Conservation (phyloP, 1,140 invertebrate genomes). For the Ceratina calcarata region DNA sequence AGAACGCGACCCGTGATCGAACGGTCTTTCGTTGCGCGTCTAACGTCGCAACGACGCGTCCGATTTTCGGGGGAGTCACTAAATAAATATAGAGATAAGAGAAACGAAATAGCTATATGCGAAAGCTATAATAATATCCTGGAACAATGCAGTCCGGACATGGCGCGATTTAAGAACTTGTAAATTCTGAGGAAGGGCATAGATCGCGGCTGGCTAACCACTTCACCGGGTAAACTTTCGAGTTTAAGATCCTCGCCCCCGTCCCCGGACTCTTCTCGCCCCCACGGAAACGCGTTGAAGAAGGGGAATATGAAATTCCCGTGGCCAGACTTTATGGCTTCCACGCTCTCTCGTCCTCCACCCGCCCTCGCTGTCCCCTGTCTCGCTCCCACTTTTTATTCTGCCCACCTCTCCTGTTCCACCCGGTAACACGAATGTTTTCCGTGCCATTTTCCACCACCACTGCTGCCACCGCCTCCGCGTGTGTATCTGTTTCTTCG, state of each 20-base stretch:
- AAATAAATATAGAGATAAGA: too few relatives aligned
- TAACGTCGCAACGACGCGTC: too few relatives aligned
- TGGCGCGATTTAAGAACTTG: slow-evolving; percentile 55
- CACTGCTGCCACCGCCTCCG: too few relatives aligned
- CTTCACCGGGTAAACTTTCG: slow-evolving; percentile 61
- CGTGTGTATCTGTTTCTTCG: not conserved
- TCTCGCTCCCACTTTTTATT: slow-evolving; percentile 4
- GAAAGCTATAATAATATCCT: slow-evolving; percentile 33
- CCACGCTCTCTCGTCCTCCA: slow-evolving; percentile 13
- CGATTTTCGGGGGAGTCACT: too few relatives aligned
- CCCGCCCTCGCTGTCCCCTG: not conserved
- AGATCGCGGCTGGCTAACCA: slow-evolving; percentile 44
- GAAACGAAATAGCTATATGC: slow-evolving; percentile 20
- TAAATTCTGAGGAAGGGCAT: slow-evolving; percentile 54
- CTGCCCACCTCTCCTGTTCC: not conserved
- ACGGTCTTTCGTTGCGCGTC: too few relatives aligned
- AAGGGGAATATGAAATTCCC: slow-evolving; percentile 58
- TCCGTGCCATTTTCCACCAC: not conserved
- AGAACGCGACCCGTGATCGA: too few relatives aligned
- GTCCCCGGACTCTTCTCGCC: not conserved
- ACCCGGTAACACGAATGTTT: not conserved
- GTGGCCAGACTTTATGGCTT: slow-evolving; percentile 57
- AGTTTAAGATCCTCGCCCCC: slow-evolving; percentile 57
- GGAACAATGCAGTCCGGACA: slow-evolving; percentile 37
- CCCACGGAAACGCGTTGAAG: slow-evolving; percentile 28